Evolutionary conservation across 2,888 invertebrate species (phyloP).

Genomic region (Cryptocephalus primarius): DNA sequence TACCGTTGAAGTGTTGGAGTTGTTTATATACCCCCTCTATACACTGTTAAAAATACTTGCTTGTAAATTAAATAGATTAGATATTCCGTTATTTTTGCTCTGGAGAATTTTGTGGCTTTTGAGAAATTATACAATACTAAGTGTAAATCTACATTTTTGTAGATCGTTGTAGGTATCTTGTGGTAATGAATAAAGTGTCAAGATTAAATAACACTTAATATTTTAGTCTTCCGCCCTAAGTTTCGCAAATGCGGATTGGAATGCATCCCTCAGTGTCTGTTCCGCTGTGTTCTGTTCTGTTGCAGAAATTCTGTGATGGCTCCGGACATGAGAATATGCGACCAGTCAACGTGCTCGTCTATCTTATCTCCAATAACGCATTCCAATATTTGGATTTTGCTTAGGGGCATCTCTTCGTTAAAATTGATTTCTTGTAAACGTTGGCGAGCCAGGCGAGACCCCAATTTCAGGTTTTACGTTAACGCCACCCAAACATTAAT

Average conservation of each 20-base stretch:
- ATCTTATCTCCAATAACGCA: slow-evolving; percentile 31
- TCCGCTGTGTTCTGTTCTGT: not conserved
- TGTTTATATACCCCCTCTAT: no score
- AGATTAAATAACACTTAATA: not conserved
- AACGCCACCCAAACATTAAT: slow-evolving; percentile 33
- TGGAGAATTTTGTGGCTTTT: no score
- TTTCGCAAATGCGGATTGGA: not conserved
- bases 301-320: not conserved
- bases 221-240: not conserved
- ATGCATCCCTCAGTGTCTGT: not conserved
- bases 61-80: no score
- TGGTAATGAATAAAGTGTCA: not conserved
- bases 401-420: slow-evolving; percentile 22
- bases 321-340: not conserved
- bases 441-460: slow-evolving; percentile 24
- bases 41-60: no score
- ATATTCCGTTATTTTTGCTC: no score
- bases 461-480: slow-evolving; percentile 22
- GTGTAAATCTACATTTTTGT: no score
- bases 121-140: no score
- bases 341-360: slow-evolving; percentile 31
- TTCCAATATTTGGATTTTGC: slow-evolving; percentile 29
- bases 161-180: no score
- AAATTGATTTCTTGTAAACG: slow-evolving; percentile 23
- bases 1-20: no score